phyloP scores from a whole-genome alignment of 2,888 invertebrate genomes.

The Andrena camellia region DNA sequence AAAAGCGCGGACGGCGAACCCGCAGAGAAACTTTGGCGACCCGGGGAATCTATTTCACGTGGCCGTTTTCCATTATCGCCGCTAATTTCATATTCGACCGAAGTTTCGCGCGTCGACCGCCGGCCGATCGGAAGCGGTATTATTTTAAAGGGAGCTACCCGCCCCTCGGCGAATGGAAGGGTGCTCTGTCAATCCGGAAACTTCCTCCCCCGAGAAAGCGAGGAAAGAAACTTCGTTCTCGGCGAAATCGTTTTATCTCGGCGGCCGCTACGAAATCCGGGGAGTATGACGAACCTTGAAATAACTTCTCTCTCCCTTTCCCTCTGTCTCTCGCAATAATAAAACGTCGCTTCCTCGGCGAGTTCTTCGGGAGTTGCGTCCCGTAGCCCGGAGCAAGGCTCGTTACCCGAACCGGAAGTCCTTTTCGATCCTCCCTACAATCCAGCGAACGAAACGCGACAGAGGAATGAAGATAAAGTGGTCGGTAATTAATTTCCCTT shows the following conservation, averaged over 20 bases:
- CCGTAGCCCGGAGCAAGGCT: conserved; percentile 52
- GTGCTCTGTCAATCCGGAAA: conserved; percentile 59
- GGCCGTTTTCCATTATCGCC: conserved; percentile 28
- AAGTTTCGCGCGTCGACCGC: conserved; percentile 21
- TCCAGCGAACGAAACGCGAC: conserved; percentile 9
- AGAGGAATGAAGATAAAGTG: conserved; percentile 57
- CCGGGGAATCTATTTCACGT: background rate
- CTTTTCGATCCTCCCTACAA: conserved; percentile 29
- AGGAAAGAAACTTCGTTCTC: conserved; percentile 54
- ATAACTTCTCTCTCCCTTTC: conserved; percentile 57
- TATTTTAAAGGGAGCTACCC: conserved; percentile 53
- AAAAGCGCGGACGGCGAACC: conserved; percentile 3
- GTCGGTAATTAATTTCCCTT: conserved; percentile 67
- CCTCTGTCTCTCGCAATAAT: conserved; percentile 57
- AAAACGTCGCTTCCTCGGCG: conserved; percentile 50
- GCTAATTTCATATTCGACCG: conserved; percentile 46
- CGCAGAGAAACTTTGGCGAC: background rate
- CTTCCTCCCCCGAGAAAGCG: conserved; percentile 9
- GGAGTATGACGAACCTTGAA: conserved; percentile 73
- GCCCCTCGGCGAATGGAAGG: conserved; percentile 44
- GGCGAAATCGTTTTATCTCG: conserved; percentile 61
- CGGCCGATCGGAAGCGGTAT: conserved; percentile 33
- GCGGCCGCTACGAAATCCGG: conserved; percentile 36
- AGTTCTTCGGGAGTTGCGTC: conserved; percentile 39
- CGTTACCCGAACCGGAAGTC: conserved; percentile 49